Percentiles rank a stretch among this genome's conserved stretches.
Conservation (phyloP, 2,888 invertebrate species). For the Polydrusus cervinus region DNA sequence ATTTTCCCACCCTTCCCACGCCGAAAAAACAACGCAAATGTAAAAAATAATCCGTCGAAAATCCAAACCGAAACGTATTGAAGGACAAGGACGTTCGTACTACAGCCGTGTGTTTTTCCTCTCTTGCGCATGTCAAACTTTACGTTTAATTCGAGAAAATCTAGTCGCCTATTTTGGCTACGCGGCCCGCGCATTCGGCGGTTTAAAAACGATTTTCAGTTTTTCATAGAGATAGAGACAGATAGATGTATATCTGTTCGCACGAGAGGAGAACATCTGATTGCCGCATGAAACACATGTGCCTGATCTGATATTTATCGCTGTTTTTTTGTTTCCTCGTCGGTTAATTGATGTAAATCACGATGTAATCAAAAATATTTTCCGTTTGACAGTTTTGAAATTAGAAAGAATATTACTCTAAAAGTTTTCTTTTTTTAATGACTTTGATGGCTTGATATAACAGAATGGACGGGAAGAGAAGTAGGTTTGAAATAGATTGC, state of each 20-base stretch:
- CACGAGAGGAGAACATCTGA: not conserved
- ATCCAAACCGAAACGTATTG: slow-evolving; percentile 5
- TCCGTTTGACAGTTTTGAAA: not conserved
- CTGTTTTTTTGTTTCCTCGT: not conserved
- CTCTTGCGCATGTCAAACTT: slow-evolving; percentile 25
- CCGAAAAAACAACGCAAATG: slow-evolving; percentile 5
- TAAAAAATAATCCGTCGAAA: slow-evolving; percentile 4
- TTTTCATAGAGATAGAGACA: slow-evolving; percentile 14
- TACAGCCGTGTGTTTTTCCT: not conserved
- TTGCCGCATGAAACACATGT: not conserved
- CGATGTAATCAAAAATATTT: not conserved
- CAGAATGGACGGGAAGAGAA: slow-evolving; percentile 3
- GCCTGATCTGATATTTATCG: not conserved
- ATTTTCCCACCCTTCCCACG: slow-evolving; percentile 28
- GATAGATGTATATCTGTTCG: not conserved
- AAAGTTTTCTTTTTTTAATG: not conserved
- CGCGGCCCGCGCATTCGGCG: slow-evolving; percentile 19
- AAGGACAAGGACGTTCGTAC: slow-evolving; percentile 47
- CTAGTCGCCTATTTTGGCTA: slow-evolving; percentile 54
- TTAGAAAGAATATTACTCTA: not conserved
- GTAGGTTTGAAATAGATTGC: slow-evolving; percentile 18
- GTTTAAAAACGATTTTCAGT: slow-evolving; percentile 16
- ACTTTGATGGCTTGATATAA: not conserved
- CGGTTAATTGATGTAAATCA: slow-evolving; percentile 1
- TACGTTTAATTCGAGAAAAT: slow-evolving; percentile 31